Evolutionary conservation across 2,113 vertebrate genomes (phyloP).

Genomic region (Phrynocephalus versicolor): DNA sequence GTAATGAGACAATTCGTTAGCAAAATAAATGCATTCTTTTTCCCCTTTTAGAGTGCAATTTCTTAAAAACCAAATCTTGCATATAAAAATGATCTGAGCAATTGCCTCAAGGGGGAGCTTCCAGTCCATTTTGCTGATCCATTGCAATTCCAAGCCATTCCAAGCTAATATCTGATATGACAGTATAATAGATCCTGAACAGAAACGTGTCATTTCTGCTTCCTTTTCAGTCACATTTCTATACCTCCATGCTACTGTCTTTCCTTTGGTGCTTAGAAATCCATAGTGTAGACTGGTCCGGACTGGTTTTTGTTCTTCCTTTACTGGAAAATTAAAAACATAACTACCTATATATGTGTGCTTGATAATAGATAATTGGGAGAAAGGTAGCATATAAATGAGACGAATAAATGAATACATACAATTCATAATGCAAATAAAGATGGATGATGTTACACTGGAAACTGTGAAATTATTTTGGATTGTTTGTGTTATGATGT

Average conservation of each 20-base stretch:
- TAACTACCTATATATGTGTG: not conserved
- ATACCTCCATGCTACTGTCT: slow-evolving; percentile 88
- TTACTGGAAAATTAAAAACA: slow-evolving; percentile 76
- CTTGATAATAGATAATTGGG: not conserved
- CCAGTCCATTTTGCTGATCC: slow-evolving; percentile 78
- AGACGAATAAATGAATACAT: not conserved
- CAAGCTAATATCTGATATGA: slow-evolving; percentile 76
- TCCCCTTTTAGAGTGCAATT: slow-evolving; percentile 71
- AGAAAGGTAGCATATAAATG: too few relatives aligned
- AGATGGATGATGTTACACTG: not conserved
- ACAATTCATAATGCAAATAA: not conserved
- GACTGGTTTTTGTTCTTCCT: slow-evolving; percentile 86
- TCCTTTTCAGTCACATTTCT: slow-evolving; percentile 65
- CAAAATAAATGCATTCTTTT: slow-evolving; percentile 76
- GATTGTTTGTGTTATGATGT: not conserved
- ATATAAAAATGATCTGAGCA: slow-evolving; percentile 76
- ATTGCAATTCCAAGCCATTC: slow-evolving; percentile 82
- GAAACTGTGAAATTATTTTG: not conserved
- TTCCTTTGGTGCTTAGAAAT: slow-evolving; percentile 88
- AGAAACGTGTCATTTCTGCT: slow-evolving; percentile 53
- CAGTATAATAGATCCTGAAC: slow-evolving; percentile 60
- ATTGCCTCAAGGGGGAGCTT: slow-evolving; percentile 81
- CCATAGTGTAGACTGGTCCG: slow-evolving; percentile 89
- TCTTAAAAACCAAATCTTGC: slow-evolving; percentile 71
- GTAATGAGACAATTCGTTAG: slow-evolving; percentile 63